A percentile compares a stretch with the other conserved stretches of the same genome.
These are phyloP conservation scores for Pseudoips prasinana DNA, from an alignment of 2,888 invertebrate species.

Conservation along the genomic window DNA sequence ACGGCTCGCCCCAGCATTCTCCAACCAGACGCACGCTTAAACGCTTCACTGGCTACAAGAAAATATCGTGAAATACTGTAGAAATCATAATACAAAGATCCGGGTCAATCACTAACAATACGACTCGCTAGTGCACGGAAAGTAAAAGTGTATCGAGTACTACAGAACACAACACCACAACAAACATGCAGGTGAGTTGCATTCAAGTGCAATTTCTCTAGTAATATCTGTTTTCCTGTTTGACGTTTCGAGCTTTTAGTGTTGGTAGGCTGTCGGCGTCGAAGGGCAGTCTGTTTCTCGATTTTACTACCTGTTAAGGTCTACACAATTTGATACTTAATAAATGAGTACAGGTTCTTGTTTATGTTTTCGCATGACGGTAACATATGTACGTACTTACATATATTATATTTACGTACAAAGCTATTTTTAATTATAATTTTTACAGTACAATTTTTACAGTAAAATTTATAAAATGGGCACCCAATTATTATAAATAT, in stretches of 20 bases:
- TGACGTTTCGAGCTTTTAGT: slow-evolving; percentile 27
- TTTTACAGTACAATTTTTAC: too few species aligned
- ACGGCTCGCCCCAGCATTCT: slow-evolving; percentile 56
- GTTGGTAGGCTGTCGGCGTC: slow-evolving; percentile 33
- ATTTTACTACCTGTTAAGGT: slow-evolving; percentile 26
- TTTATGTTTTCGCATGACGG: too few species aligned
- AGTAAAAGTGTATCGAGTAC: slow-evolving; percentile 62
- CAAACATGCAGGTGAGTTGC: slow-evolving; percentile 67
- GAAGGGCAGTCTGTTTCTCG: slow-evolving; percentile 51
- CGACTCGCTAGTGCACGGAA: slow-evolving; percentile 43
- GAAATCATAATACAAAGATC: slow-evolving; percentile 54
- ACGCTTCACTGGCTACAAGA: slow-evolving; percentile 50
- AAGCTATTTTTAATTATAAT: too few species aligned
- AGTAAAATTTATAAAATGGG: too few species aligned
- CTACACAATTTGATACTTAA: slow-evolving; percentile 7
- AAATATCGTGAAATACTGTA: slow-evolving; percentile 47
- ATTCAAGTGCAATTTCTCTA: slow-evolving; percentile 42
- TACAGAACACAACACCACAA: slow-evolving; percentile 17
- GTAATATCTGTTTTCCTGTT: slow-evolving; percentile 40
- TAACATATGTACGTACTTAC: too few species aligned
- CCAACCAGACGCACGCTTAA: slow-evolving; percentile 51
- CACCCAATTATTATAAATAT: too few species aligned
- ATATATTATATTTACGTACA: too few species aligned
- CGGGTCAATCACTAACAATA: slow-evolving; percentile 52
- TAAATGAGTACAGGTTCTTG: slow-evolving; percentile 13